Conservation (phyloP, 2,888 invertebrate species). For the Drosophila mayaguana region DNA sequence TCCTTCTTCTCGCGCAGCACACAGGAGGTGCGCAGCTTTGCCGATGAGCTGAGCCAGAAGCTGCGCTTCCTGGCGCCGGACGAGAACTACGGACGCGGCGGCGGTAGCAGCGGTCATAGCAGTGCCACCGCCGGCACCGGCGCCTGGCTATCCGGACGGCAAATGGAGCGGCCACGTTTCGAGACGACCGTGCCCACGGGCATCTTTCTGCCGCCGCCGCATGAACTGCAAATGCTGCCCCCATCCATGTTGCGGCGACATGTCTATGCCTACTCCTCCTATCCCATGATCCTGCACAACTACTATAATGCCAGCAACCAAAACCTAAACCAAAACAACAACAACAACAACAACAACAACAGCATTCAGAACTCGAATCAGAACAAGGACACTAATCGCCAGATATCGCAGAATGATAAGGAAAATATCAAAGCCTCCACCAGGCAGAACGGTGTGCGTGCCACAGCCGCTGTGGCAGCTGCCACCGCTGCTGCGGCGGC, state of each 20-base stretch:
- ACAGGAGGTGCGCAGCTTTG: constrained; percentile 86
- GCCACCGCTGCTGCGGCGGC: constrained; percentile 57
- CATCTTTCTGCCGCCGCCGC: constrained; percentile 91
- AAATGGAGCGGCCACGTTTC: constrained; percentile 87
- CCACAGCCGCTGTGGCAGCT: constrained; percentile 71
- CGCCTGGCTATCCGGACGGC: constrained; percentile 56
- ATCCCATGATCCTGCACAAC: constrained; percentile 85
- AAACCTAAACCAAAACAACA: constrained; percentile 22
- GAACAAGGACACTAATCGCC: constrained; percentile 40
- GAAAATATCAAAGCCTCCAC: constrained; percentile 54
- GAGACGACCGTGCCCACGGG: constrained; percentile 93
- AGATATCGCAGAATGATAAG: constrained; percentile 38
- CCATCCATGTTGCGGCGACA: constrained; percentile 82
- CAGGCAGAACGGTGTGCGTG: constrained; percentile 66
- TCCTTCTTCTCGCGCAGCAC: constrained; percentile 72
- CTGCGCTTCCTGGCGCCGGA: constrained; percentile 88
- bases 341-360: constrained; percentile 19
- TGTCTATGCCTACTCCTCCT: constrained; percentile 89
- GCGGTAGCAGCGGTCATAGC: constrained; percentile 46
- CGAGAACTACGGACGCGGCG: constrained; percentile 85
- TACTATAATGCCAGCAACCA: constrained; percentile 59
- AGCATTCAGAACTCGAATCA: constrained; percentile 16
- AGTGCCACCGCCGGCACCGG: constrained; percentile 26
- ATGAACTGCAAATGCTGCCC: constrained; percentile 84
- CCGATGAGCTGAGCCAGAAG: constrained; percentile 90